Evolutionary conservation across 2,888 invertebrate species (phyloP), one percentile per base, ranked within the genome.

Genomic region (Pomacea canaliculata): DNA sequence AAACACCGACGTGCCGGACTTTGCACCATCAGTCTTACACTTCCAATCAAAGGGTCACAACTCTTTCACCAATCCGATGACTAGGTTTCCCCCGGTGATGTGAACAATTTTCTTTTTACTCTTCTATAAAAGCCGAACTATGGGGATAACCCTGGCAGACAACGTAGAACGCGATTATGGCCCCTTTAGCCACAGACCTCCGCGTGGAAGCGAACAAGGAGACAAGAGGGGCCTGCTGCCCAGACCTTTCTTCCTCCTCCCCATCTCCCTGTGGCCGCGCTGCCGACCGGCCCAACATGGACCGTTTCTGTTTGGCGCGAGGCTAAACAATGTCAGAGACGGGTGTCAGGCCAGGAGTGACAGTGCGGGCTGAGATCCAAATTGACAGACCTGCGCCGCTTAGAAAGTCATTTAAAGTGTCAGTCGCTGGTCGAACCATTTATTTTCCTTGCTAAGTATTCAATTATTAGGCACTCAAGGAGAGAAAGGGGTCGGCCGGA

Each of bases 401-500:
- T 73, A 73, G 68, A 76, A 62, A 73, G 73, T 70, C 68, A 73
- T 77, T 77, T 70, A 59, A 77, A 77, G 73, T 70, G 70, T 73
- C 77, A 77, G 73, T 59, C 49, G 27, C 27, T 56, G 65, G 51
- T 60, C 65, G 70, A 19, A 16, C 56, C 70, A 73, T 77, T 73
- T 74, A 71, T 77, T 77, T 77, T 74, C 66, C 49, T 73, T 70
- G 77, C 70, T 77, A 77, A 77, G 77, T 74, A 70, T 77, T 77
- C 77, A 77, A 77, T 77, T 77, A 77, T 70, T 69, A 70, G 70
- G 69, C 73, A 70, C 56, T 66, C 70, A 70, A 49, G 73, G 73
- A 56, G 65, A 77, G 73, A 73, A 67, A 73, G 65, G 72, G 65
- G 65, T 56, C 66, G 72, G 19, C 51, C 37, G 27, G 65, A 63